A percentile compares a stretch with the other conserved stretches of the same genome.
Conservation (phyloP, 2,888 invertebrate species). For the Andrena fulva region DNA sequence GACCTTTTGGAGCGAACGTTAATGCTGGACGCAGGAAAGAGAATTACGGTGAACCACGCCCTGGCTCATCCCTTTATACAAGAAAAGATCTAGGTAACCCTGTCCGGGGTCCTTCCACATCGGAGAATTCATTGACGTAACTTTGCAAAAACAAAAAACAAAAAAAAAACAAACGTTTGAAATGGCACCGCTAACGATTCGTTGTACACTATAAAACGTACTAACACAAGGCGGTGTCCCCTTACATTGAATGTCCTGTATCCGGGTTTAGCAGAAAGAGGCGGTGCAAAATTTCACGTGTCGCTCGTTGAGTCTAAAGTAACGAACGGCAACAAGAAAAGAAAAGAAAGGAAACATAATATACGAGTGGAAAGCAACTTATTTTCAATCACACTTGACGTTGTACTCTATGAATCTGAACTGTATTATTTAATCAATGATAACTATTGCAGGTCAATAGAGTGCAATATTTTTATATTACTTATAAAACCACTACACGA, state of each 20-base stretch:
- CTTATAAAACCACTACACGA: constrained; percentile 52
- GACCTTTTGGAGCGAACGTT: constrained; percentile 96
- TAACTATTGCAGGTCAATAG: constrained; percentile 68
- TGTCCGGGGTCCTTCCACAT: constrained; percentile 73
- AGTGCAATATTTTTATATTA: constrained; percentile 73
- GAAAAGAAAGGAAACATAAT: constrained; percentile 20
- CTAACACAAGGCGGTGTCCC: constrained; percentile 62
- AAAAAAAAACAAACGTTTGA: constrained; percentile 48
- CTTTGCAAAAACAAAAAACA: constrained; percentile 60
- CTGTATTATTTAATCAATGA: constrained; percentile 55
- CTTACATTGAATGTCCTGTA: constrained; percentile 60
- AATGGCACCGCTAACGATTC: constrained; percentile 61
- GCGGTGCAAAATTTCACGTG: constrained; percentile 63
- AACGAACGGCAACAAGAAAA: neutral
- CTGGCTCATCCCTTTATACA: constrained; percentile 97
- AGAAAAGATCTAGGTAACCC: constrained; percentile 91
- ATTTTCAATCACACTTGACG: constrained; percentile 41
- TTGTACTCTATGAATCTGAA: constrained; percentile 64
- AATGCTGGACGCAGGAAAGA: constrained; percentile 95
- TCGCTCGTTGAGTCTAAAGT: constrained; percentile 31
- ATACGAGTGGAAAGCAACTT: constrained; percentile 37
- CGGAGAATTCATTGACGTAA: constrained; percentile 76
- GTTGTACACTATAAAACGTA: constrained; percentile 64
- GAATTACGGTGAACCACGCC: constrained; percentile 97
- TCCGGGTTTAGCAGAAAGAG: constrained; percentile 72